These are phyloP conservation scores for Psittacus erithacus DNA, from an alignment of 2,113 vertebrate species.

Conservation along the genomic window DNA sequence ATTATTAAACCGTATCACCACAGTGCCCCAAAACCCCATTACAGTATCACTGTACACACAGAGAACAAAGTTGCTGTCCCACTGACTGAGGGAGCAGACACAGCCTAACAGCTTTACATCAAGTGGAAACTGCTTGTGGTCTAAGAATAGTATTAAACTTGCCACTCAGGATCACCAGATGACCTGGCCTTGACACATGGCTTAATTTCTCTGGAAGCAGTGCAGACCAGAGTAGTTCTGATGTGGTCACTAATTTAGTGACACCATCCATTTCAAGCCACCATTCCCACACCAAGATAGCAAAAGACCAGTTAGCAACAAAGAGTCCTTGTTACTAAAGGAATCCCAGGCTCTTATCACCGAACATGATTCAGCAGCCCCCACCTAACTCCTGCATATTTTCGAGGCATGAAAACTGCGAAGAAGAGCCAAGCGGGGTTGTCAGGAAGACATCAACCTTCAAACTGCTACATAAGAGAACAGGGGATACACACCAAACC, in stretches of 20 bases:
- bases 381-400: neutral
- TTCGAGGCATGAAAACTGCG: neutral
- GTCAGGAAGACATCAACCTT: neutral
- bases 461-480: neutral
- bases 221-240: neutral
- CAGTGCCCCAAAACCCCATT: neutral
- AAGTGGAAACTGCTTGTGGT: conserved; percentile 45
- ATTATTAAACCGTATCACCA: neutral
- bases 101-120: neutral
- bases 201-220: neutral
- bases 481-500: neutral
- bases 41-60: neutral
- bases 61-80: neutral
- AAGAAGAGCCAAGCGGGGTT: neutral
- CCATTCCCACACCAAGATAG: neutral
- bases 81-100: neutral
- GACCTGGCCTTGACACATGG: neutral
- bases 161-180: conserved; percentile 20
- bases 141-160: conserved; percentile 19
- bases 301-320: neutral
- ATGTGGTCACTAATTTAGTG: conserved; percentile 10
- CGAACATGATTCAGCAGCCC: neutral
- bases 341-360: neutral
- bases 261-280: neutral
- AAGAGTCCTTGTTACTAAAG: neutral